Evolutionary conservation across 2,797 vertebrate genomes (phyloP), one percentile per base, ranked within the genome.

Genomic region (Gorsachius magnificus): DNA sequence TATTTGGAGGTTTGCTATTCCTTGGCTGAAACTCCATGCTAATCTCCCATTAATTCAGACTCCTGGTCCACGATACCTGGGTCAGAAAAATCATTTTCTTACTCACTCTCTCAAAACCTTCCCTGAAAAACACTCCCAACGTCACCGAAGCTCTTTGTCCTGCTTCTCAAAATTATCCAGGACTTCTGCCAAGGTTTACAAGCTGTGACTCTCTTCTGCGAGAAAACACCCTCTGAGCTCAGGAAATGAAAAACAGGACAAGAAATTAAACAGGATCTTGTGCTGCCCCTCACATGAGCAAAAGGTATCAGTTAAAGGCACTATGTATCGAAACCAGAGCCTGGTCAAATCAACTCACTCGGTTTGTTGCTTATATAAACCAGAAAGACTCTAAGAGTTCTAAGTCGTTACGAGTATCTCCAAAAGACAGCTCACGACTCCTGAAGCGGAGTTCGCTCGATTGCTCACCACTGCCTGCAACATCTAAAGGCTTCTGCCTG

Each of bases 301-400:
- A 20, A 63, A 51, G 38, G 10, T 9, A n/a, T 20, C 48, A 6
- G 16, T 13, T 33, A 43, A 41, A 53, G 36, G 53, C 36, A 46
- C 38, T 8, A 6, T 0, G 1, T 0, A 15, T 2, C 66, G 65
- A 54, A 50, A 51, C 0, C 35, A 77, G 66, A 72, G 41, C 46
- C 21, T 36, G 68, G 53, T 3, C 61, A 50, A 20, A 56, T 24
- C 10, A 81, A 33, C 45, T 46, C 1, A 0, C 16, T 58, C 7
- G 5, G 20, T 15, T 38, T 61, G 53, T 19, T 82, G 72, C 33
- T 77, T 11, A 19, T 2, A 3, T 12, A 43, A 41, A 25, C 17
- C 43, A 77, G 45, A 12, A 51, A 3, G 43, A 15, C 28, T 8
- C 4, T 11, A 43, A 35, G 35, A 77, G 28, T 2, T 14, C 4